Percentiles rank a stretch among this genome's conserved stretches.
These are phyloP conservation scores for Hippopotamus amphibius DNA, from an alignment of 2,113 vertebrate genomes.

Conservation along the genomic window DNA sequence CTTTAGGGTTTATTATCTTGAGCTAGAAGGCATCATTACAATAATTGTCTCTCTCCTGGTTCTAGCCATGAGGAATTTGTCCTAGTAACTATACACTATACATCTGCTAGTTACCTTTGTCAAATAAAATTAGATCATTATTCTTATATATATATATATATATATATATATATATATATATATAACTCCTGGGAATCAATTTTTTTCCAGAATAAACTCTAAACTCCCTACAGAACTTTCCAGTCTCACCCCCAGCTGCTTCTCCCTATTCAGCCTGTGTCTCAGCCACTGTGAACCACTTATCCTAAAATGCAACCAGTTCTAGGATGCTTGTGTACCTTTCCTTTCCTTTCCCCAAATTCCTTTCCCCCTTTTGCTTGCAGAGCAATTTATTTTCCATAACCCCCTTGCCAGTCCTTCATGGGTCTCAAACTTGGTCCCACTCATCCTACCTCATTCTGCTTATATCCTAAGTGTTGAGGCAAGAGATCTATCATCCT, in stretches of 20 bases:
- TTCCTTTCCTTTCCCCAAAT: neutral
- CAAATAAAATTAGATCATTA: neutral
- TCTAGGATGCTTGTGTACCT: no score
- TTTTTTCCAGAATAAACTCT: neutral
- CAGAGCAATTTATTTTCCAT: neutral
- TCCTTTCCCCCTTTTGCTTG: neutral
- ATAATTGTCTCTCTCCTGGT: neutral
- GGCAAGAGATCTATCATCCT: neutral
- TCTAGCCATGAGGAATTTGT: neutral
- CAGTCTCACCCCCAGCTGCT: rapidly evolving
- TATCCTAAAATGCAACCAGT: neutral
- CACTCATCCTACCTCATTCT: neutral
- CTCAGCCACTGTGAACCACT: neutral
- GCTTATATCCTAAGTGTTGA: neutral
- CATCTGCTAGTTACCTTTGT: neutral
- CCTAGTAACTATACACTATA: neutral
- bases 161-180: no score
- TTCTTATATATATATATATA: neutral
- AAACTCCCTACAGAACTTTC: neutral
- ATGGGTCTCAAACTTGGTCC: neutral
- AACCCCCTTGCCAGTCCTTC: neutral
- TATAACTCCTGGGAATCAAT: neutral
- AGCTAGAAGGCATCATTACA: neutral
- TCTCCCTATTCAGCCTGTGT: neutral
- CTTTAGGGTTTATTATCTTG: neutral